Evolutionary conservation across 2,797 vertebrate species (phyloP), one percentile per base, ranked within the genome.

Genomic region (Mormyrops attenuatus): DNA sequence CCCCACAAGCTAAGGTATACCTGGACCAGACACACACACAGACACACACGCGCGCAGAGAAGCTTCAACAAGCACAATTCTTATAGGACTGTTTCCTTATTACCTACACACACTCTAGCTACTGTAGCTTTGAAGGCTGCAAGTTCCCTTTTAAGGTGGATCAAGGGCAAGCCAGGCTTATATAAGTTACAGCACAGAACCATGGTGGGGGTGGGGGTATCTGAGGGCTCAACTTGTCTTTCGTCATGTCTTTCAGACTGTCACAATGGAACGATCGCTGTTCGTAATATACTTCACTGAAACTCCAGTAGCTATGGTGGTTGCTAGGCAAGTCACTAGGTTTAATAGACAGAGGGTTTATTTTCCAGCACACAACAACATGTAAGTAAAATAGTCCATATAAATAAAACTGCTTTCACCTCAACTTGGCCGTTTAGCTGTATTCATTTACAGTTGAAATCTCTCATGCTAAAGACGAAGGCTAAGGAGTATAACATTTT

Each of bases 181-280:
- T 80, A 13, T 88, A 87, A 85, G 2, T 50, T 87, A 47, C 49
- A 77, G 52, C 85, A 88, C n/a, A 80, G 9, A 52, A 87, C 85
- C 90, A 90, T 26, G 55, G 90, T 88, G 88, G 73, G 22, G 90
- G 66, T 89, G 57, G 87, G 86, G 73, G 7, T 5, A 80, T 80
- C 17, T 20, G 73, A 80, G 41, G 80, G 22, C 63, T 30, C 22
- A 17, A 89, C 85, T 93, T 92, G 93, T 93, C 89, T 93, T 66
- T 87, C 8, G 89, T 77, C 73, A 90, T 89, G 92, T 91, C 89
- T 93, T 93, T 87, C 34, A 87, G 30, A n/a, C 85, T 88, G 85
- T 88, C 77, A 87, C 85, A 92, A 90, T 11, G 73, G 85, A 11
- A 90, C 6, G 22, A 55, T 87, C 5, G 13, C 5, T 20, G 15